These are phyloP conservation scores for Pantelozetes paolii DNA, from an alignment of 2,888 invertebrate genomes.

Conservation along the genomic window DNA sequence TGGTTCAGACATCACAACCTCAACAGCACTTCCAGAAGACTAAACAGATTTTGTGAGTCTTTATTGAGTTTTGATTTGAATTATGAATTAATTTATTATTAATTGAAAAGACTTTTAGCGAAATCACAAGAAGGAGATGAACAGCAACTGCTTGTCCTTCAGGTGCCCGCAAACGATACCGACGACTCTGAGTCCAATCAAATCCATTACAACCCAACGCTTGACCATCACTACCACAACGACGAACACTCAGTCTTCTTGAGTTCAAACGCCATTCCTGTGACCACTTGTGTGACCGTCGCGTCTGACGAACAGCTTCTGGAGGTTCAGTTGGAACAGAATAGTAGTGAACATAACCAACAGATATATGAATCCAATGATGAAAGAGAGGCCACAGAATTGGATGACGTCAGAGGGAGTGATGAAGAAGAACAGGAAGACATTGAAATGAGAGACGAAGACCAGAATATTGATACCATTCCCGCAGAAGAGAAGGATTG, in stretches of 20 bases:
- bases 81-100: neutral
- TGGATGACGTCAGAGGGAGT: neutral
- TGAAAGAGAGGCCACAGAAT: neutral
- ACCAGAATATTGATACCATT: neutral
- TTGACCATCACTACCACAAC: conserved; percentile 32
- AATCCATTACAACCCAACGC: neutral
- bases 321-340: conserved; percentile 16
- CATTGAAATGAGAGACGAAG: neutral
- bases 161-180: conserved; percentile 11
- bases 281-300: conserved; percentile 31
- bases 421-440: neutral
- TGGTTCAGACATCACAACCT: neutral
- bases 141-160: conserved; percentile 3
- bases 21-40: conserved; percentile 28
- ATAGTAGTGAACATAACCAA: neutral
- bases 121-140: conserved; percentile 10
- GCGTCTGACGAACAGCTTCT: conserved; percentile 11
- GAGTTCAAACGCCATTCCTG: conserved; percentile 32
- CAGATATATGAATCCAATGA: neutral
- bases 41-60: conserved; percentile 32
- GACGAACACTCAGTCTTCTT: conserved; percentile 15
- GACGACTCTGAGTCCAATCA: neutral
- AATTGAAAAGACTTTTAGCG: neutral
- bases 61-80: neutral
- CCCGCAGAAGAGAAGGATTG: conserved; percentile 16